A percentile compares a stretch with the other conserved stretches of the same genome.
These are phyloP conservation scores for Haemorhous mexicanus DNA, from an alignment of 2,113 vertebrate genomes.

Conservation along the genomic window DNA sequence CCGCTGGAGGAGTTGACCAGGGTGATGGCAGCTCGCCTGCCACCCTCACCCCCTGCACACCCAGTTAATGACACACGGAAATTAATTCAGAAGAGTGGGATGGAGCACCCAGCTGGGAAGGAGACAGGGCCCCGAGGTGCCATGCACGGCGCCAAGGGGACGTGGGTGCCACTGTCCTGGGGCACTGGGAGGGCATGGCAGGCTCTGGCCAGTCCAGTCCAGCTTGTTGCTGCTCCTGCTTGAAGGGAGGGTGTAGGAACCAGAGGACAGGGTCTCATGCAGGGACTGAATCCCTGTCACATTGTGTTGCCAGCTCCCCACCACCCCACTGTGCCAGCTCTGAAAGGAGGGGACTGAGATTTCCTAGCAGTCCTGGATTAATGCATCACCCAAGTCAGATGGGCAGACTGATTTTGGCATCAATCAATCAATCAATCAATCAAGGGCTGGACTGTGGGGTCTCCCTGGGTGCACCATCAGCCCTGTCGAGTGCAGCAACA, in stretches of 20 bases:
- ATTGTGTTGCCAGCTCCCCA: neutral
- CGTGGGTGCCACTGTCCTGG: neutral
- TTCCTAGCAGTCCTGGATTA: neutral
- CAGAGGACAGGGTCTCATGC: neutral
- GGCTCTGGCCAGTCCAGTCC: neutral
- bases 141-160: neutral
- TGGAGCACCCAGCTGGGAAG: fast-evolving
- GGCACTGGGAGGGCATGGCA: neutral
- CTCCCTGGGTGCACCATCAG: neutral
- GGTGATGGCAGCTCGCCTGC: neutral
- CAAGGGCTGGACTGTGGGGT: neutral
- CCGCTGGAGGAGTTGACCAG: neutral
- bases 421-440: neutral
- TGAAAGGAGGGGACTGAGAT: neutral
- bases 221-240: neutral
- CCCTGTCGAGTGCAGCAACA: fast-evolving
- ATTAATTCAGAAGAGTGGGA: neutral
- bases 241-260: neutral
- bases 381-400: neutral
- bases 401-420: neutral
- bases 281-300: neutral
- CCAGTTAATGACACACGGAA: fast-evolving
- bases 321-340: neutral
- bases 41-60: neutral
- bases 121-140: neutral